Evolutionary conservation across 2,888 invertebrate genomes (phyloP), one percentile per base, ranked within the genome.

Genomic region (Exocentrus adspersus): DNA sequence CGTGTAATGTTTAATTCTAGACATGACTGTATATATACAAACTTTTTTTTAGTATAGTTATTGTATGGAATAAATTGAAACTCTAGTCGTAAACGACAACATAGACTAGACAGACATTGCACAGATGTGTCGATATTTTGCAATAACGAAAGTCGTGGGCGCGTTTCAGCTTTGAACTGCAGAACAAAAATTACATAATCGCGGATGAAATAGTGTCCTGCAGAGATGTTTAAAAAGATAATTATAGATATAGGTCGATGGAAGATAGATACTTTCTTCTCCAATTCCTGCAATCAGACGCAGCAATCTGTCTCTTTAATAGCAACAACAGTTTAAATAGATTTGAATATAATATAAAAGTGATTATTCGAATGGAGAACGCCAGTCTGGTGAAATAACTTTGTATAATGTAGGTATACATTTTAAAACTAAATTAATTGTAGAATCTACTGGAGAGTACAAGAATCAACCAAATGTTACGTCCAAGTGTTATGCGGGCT

Each of bases 1-100:
- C 24, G 43, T 43, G 19, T 54, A 53, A 43, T 54, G 45, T 14
- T 54, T 54, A 54, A 54, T 54, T 54, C 54, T 54, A 30, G 28
- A 45, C 43, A 17, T 45, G 54, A 54, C 43, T 43, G 24, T 43
- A 32, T 32, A 19, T 10, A 19, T 42, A 41, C 20, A n/a, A n/a
- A n/a, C n/a, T n/a, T n/a, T 53, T 41, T 7, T 21, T 41, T 53
- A 41, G 42, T 43, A 43, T 20, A 45, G 9, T 41, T 42, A 28
- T 43, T 43, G 54, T 43, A 6, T 54, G 43, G 43, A 43, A 43
- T 54, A 30, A 53, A 43, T 10, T 17, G 28, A 28, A 24, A 20
- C n/a, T n/a, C n/a, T n/a, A n/a, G 54, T 24, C 28, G 42, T 54
- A 54, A 54, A 54, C 21, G 6, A 21, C 10, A 54, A 45, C 30